Base-by-base conservation (phyloP, 1,140 invertebrate species). In the Glomeris maerens region DNA sequence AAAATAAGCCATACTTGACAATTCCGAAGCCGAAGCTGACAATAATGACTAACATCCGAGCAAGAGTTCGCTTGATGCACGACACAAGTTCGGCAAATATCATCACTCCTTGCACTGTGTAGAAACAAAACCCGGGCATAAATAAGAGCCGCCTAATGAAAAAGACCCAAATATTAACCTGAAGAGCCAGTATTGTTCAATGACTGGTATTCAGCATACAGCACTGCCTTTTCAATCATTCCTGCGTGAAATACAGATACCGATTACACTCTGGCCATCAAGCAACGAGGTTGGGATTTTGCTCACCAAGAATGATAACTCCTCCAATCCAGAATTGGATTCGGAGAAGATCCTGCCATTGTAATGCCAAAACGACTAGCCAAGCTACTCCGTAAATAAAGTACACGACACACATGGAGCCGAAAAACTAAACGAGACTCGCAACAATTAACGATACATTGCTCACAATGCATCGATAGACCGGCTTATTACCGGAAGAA, bases 321-420 rank as follows among this genome's bases (percentile, higher is more conserved):
- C 75, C 86, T 4, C 84, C 86, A 62, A 95, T 91, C 88, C 90
- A 95, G 69, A 91, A 93, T 71, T 95, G 91, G 27, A 95, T 84
- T 42, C 89, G 71, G n/a, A 95, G 68, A 2, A 95, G 68, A 65
- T 95, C 90, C 52, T 83, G 71, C 88, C 89, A 95, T 64, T 88
- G 83, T 53, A 81, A 69, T 53, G 80, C 83, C 20, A 83, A 86
- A n/a, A 89, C 74, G 4, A 79, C 62, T 29, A 92, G 70, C 91
- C 91, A 95, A 28, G 76, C 73, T 3, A 86, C 58, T n/a, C 85
- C 86, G 61, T 83, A 77, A 39, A 82, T 64, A 1, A 88, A 77
- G 68, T 95, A 95, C 14, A 90, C 74, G 4, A 81, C 69, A 61
- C 87, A 92, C 87, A 94, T 90, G 10, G 78, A 72, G n/a, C 80